A percentile compares a stretch with the other conserved stretches of the same genome.
Conservation (phyloP, 2,888 invertebrate genomes). For the Chouioia cunea region DNA sequence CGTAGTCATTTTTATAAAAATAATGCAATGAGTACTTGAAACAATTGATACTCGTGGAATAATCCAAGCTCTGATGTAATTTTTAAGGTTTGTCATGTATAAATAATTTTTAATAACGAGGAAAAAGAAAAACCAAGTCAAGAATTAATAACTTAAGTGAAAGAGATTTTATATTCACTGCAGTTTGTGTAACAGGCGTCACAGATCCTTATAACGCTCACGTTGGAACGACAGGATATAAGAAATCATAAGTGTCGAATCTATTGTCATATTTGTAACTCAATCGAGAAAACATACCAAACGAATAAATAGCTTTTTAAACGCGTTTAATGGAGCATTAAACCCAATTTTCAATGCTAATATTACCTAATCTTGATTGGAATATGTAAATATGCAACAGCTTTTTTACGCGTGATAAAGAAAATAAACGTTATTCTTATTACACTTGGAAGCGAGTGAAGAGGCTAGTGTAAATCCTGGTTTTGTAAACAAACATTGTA, state of each 20-base stretch:
- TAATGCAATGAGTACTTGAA: constrained; percentile 46
- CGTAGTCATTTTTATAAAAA: constrained; percentile 51
- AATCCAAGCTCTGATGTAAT: constrained; percentile 59
- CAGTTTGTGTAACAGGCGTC: constrained; percentile 34
- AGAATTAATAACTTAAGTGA: constrained; percentile 42
- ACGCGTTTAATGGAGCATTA: constrained; percentile 35
- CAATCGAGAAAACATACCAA: constrained; percentile 53
- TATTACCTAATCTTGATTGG: constrained; percentile 63
- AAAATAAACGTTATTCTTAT: constrained; percentile 63
- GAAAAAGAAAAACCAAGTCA: constrained; percentile 51
- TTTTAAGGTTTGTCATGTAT: constrained; percentile 61
- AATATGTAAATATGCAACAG: constrained; percentile 67
- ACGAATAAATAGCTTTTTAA: constrained; percentile 57
- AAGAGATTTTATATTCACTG: constrained; percentile 23
- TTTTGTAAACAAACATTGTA: constrained; percentile 66
- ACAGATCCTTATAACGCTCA: constrained; percentile 33
- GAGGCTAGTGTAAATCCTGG: constrained; percentile 65
- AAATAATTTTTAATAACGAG: constrained; percentile 56
- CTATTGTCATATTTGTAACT: constrained; percentile 46
- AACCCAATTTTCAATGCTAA: constrained; percentile 57
- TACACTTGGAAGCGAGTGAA: constrained; percentile 60
- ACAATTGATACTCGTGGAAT: constrained; percentile 50
- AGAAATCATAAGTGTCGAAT: constrained; percentile 42
- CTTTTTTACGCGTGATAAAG: constrained; percentile 66
- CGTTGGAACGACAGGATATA: constrained; percentile 35